Conservation (phyloP, 2,888 invertebrate species). For the Antheraea assamensis region DNA sequence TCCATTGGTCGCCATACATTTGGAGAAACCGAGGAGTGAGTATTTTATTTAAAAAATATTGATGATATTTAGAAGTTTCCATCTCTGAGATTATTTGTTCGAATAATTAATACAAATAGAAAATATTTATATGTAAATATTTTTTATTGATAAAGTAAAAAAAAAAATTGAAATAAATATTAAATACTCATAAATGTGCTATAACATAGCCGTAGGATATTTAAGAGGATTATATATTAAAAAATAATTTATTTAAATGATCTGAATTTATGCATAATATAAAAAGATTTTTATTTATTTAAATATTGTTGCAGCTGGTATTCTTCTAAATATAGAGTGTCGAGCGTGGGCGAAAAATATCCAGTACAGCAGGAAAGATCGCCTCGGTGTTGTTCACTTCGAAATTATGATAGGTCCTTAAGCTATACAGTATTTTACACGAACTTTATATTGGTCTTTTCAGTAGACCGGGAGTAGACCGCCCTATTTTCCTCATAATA, state of each 20-base stretch:
- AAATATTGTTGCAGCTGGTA: conserved; percentile 72
- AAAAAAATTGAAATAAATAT: too few species aligned
- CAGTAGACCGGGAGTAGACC: conserved; percentile 28
- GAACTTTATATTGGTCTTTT: conserved; percentile 22
- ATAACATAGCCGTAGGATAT: neutral
- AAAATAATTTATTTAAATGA: neutral
- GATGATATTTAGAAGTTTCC: too few species aligned
- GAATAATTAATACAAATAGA: too few species aligned
- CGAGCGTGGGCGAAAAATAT: conserved; percentile 95
- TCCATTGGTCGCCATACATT: conserved; percentile 92
- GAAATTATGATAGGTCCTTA: conserved; percentile 78
- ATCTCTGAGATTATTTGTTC: too few species aligned
- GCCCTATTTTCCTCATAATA: neutral
- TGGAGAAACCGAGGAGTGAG: conserved; percentile 90
- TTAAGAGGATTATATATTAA: neutral
- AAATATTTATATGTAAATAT: too few species aligned
- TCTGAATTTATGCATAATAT: neutral
- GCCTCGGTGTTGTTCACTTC: conserved; percentile 84
- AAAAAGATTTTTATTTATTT: neutral
- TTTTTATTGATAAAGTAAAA: too few species aligned
- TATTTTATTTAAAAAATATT: conserved; percentile 33
- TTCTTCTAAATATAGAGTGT: conserved; percentile 89
- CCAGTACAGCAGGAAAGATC: conserved; percentile 85
- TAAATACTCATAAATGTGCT: neutral
- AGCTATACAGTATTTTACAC: conserved; percentile 3